Evolutionary conservation across 2,888 invertebrate species (phyloP).

Genomic region (Sphaerophoria rueppellii): DNA sequence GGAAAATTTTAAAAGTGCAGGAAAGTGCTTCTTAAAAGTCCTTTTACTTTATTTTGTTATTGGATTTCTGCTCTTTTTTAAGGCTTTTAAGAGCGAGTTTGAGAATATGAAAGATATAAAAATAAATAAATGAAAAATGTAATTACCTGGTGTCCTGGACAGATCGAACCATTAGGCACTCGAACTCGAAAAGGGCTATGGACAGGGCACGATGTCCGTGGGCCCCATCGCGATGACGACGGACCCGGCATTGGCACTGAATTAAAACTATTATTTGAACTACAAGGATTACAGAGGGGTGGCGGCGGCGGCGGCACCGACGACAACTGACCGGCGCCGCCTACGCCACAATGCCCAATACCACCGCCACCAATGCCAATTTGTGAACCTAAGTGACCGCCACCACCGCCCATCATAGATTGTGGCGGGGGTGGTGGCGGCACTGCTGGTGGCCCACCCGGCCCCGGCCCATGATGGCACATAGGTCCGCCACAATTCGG

Average conservation of each 20-base stretch:
- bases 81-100: no score
- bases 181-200: conserved; percentile 83
- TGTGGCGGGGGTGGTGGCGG: conserved; percentile 78
- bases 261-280: conserved; percentile 81
- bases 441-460: conserved; percentile 75
- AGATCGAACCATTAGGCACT: conserved; percentile 82
- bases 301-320: conserved; percentile 80
- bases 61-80: no score
- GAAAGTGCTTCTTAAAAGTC: no score
- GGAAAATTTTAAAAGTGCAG: no score
- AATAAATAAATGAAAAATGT: background rate
- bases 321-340: conserved; percentile 79
- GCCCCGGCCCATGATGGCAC: conserved; percentile 78
- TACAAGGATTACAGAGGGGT: conserved; percentile 82
- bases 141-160: conserved; percentile 83
- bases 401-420: conserved; percentile 79
- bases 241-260: conserved; percentile 81
- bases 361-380: conserved; percentile 80
- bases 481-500: conserved; percentile 78
- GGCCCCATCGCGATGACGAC: conserved; percentile 82
- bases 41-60: no score
- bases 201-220: conserved; percentile 82
- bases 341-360: conserved; percentile 78
- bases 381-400: conserved; percentile 77
- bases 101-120: no score